These are phyloP conservation scores for Ladona fulva DNA, from an alignment of 1,140 invertebrate genomes.

Conservation along the genomic window DNA sequence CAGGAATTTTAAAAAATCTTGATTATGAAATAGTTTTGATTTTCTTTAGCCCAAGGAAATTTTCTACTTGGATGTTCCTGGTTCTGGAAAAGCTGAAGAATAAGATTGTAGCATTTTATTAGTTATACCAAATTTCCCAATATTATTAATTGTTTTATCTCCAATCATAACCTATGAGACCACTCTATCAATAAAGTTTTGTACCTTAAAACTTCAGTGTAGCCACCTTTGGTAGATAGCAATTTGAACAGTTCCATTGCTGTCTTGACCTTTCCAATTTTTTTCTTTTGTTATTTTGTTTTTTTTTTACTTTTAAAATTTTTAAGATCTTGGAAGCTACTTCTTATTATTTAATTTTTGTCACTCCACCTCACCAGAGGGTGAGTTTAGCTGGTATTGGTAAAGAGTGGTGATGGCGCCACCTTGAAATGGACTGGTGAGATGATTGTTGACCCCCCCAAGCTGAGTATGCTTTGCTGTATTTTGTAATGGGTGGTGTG, in stretches of 20 bases:
- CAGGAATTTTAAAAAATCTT: too few species aligned
- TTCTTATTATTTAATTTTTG: constrained; percentile 17
- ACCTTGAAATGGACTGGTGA: constrained; percentile 11
- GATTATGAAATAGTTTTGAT: too few species aligned
- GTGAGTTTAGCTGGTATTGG: not conserved
- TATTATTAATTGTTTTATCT: too few species aligned
- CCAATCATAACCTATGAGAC: not conserved
- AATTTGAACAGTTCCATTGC: not conserved
- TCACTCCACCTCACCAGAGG: constrained; percentile 18
- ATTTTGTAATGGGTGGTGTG: constrained; percentile 21
- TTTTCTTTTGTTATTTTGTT: not conserved
- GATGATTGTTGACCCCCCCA: not conserved
- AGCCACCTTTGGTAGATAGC: not conserved
- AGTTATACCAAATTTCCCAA: too few species aligned
- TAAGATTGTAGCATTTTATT: too few species aligned
- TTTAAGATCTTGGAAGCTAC: constrained; percentile 2
- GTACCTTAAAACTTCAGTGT: constrained; percentile 9
- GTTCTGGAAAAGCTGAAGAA: too few species aligned
- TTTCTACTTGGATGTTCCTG: too few species aligned
- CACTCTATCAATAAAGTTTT: not conserved
- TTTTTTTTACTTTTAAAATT: not conserved
- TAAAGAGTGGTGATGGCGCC: constrained; percentile 12
- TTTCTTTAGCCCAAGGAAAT: too few species aligned
- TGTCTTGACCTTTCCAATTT: not conserved
- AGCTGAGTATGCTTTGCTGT: constrained; percentile 17